Conservation (phyloP, 2,888 invertebrate species). For the Adineta ricciae region DNA sequence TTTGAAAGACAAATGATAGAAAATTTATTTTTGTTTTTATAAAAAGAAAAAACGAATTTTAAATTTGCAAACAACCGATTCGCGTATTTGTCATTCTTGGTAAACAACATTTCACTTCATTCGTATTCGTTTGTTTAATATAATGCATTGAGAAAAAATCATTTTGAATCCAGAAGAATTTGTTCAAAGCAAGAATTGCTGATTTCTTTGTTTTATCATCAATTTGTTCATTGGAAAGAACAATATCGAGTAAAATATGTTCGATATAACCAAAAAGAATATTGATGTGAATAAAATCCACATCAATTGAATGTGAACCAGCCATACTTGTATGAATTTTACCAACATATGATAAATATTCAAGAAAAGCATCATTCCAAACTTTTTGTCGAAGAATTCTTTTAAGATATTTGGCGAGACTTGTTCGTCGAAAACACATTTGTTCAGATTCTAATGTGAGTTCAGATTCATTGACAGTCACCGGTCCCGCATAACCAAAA, state of each 20-base stretch:
- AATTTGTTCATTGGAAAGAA: neutral
- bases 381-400: conserved; percentile 1
- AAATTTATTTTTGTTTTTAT: too few relatives aligned
- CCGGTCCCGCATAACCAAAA: neutral
- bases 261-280: neutral
- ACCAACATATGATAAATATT: conserved; percentile 19
- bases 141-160: neutral
- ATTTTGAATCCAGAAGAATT: neutral
- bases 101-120: neutral
- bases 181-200: neutral
- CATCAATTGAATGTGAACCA: neutral
- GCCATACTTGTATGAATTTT: neutral
- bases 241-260: neutral
- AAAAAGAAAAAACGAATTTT: too few relatives aligned
- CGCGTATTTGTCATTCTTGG: neutral
- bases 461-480: neutral
- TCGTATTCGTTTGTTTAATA: neutral
- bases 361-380: conserved; percentile 20
- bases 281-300: neutral
- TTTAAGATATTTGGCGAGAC: neutral
- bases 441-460: neutral
- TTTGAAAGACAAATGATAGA: too few relatives aligned
- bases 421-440: neutral
- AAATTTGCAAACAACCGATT: neutral
- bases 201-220: neutral